A percentile compares a stretch with the other conserved stretches of the same genome.
Evolutionary conservation across 37 sponge, comb jelly and placozoan species (phyloP).

Genomic region (Agelas oroides): DNA sequence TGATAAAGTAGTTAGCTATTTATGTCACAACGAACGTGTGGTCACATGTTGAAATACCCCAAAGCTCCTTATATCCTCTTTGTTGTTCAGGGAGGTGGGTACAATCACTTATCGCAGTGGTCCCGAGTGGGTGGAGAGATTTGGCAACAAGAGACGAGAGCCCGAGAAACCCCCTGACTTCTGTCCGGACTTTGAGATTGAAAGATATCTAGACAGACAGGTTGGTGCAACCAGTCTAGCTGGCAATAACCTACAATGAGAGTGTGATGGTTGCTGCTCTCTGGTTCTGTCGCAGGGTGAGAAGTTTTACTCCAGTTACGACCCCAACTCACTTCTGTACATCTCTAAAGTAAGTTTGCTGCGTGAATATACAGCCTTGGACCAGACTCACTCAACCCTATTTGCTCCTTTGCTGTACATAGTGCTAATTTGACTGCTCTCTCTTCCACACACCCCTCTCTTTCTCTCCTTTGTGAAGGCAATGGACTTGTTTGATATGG

Average conservation of each 20-base stretch:
- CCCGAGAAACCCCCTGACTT: constrained; percentile 61
- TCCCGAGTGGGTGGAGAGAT: constrained; percentile 79
- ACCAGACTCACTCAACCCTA: too few relatives aligned
- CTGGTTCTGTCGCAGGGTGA: constrained; percentile 42
- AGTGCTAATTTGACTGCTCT: too few relatives aligned
- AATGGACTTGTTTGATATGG: constrained; percentile 85
- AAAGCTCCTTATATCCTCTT: too few relatives aligned
- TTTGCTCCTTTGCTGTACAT: too few relatives aligned
- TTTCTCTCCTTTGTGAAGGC: constrained; percentile 42
- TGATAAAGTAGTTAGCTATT: too few relatives aligned
- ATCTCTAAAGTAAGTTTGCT: constrained; percentile 68
- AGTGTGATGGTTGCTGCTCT: neutral
- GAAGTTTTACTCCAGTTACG: constrained; percentile 72
- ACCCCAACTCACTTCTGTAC: constrained; percentile 82
- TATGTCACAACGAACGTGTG: too few relatives aligned
- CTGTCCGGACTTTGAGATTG: constrained; percentile 84
- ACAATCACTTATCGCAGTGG: constrained; percentile 82
- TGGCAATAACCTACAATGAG: neutral
- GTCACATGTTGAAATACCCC: too few relatives aligned
- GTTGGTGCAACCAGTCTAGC: neutral
- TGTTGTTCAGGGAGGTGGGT: constrained; percentile 65
- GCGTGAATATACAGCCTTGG: neutral
- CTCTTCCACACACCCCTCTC: neutral
- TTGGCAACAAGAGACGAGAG: constrained; percentile 43
- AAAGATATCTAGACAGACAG: constrained; percentile 74